Conservation (phyloP, 2,113 vertebrate genomes). For the Macquaria australasica region DNA sequence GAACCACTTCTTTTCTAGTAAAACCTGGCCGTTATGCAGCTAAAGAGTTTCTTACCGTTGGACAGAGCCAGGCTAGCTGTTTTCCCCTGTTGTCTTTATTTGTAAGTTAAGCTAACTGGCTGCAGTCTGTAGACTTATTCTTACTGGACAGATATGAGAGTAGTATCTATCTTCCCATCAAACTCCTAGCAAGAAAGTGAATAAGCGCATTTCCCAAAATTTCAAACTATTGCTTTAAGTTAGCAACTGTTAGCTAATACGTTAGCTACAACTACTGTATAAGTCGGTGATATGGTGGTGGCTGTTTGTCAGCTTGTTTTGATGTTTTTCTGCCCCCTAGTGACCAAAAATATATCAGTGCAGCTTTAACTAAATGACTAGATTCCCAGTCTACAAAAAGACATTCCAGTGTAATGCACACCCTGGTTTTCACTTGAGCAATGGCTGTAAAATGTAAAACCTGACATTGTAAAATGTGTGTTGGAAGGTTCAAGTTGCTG, state of each 20-base stretch:
- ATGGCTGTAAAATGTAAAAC: background rate
- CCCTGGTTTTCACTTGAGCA: background rate
- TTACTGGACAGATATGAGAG: too few relatives aligned
- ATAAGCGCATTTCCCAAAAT: background rate
- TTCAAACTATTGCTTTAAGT: background rate
- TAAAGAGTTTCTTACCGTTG: too few relatives aligned
- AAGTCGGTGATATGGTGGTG: background rate
- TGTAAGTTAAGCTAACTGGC: too few relatives aligned
- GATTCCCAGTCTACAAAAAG: background rate
- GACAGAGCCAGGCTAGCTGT: too few relatives aligned
- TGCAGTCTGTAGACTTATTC: too few relatives aligned
- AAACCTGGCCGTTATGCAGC: too few relatives aligned
- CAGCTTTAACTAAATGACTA: background rate
- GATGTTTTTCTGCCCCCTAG: background rate
- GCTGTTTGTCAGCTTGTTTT: background rate
- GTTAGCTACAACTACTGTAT: background rate
- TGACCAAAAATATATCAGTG: background rate
- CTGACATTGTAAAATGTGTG: background rate
- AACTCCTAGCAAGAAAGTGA: background rate
- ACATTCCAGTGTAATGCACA: background rate
- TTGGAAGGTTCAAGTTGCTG: background rate
- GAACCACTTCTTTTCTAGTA: too few relatives aligned
- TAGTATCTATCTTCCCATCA: too few relatives aligned
- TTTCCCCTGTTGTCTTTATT: too few relatives aligned
- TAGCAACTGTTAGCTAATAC: background rate